Conservation (phyloP, 1,140 invertebrate genomes). For the Drosophila rhopaloa region DNA sequence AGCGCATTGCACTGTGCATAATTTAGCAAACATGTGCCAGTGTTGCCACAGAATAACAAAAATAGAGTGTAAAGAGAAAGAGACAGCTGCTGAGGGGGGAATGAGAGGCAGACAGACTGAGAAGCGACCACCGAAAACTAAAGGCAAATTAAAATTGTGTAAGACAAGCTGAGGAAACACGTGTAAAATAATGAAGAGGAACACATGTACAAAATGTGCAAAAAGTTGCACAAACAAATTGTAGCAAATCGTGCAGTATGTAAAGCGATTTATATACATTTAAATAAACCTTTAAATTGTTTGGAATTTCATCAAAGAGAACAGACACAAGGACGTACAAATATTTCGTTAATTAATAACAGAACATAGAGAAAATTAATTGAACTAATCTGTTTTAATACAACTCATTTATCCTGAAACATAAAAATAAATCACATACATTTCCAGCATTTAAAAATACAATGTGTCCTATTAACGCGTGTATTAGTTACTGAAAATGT, state of each 20-base stretch:
- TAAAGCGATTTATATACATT: conserved; percentile 5
- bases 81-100: not conserved
- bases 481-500: not conserved
- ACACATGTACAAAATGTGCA: conserved; percentile 1
- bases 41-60: conserved; percentile 47
- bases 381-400: conserved; percentile 1
- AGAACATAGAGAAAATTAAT: not conserved
- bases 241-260: conserved; percentile 13
- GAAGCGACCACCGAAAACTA: conserved; percentile 3
- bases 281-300: not conserved
- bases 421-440: not conserved
- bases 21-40: conserved; percentile 70
- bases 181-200: conserved; percentile 30
- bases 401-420: not conserved
- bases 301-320: not conserved
- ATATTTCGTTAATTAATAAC: not conserved
- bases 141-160: conserved; percentile 40
- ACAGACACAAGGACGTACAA: not conserved
- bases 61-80: conserved; percentile 3
- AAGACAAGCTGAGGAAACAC: conserved; percentile 32
- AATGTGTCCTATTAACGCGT: not conserved
- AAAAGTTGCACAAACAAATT: conserved; percentile 21
- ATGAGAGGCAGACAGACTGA: not conserved
- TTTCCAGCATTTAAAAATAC: not conserved
- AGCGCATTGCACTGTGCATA: conserved; percentile 62